Base-by-base conservation (phyloP, 2,888 invertebrate genomes). In the Dioctria rufipes region DNA sequence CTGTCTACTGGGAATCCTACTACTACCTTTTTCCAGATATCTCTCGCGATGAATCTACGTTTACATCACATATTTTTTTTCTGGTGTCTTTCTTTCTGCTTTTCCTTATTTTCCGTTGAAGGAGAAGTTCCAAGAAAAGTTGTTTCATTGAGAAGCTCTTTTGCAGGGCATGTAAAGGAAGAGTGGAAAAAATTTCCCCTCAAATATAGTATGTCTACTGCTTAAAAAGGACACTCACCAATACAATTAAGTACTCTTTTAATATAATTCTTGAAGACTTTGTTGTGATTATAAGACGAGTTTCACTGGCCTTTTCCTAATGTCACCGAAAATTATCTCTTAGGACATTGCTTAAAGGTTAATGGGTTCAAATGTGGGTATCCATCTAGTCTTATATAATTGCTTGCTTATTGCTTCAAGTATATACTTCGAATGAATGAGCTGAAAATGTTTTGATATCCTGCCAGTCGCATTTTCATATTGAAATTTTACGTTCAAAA, bases 41-140 rank as follows among this genome's bases (percentile, higher is more conserved):
- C 77, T 77, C 77, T 77, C 77, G 61, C 46, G 77, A 77, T 61
- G 77, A 63, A 61, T 75, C 73, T 77, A 63, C 77, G 77, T 77
- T 77, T 77, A 77, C 77, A 77, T 77, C 61, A 63, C 49, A 63
- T 25, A 25, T 25, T 25, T 77, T 77, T n/a, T 77, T 77, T 77
- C 37, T n/a, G 77, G 63, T 46, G 49, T 63, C 54, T 77, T 63
- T 37, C 63, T 77, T 75, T 77, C 46, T 46, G 40, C 63, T 5
- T 63, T 63, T 77, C 63, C 77, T 46, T 61, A 61, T 63, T 77
- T 40, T 77, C 63, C 63, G 46, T 49, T 49, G 39, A 77, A 49
- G 49, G 63, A 63, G 77, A 77, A 49, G 25, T 6, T 37, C 40
- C 63, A 63, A 77, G 77, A 39, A 77, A 49, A 25, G 25, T 25